phyloP scores from a whole-genome alignment of 2,113 vertebrate genomes.

The Ptilorrhoa leucosticta region DNA sequence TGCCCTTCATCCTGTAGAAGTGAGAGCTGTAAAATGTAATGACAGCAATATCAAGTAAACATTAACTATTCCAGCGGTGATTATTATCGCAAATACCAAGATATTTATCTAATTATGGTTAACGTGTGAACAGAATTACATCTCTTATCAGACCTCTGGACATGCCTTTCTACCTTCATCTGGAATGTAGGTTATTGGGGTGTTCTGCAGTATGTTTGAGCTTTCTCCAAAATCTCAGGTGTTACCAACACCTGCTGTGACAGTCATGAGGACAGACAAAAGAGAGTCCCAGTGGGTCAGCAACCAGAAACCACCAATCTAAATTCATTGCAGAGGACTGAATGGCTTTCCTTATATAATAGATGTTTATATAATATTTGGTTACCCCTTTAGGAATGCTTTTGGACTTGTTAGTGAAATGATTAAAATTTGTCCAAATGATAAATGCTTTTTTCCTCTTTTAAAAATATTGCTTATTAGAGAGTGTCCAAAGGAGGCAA shows the following conservation, averaged over 20 bases:
- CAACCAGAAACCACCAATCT: background rate
- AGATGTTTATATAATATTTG: background rate
- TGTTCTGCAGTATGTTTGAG: background rate
- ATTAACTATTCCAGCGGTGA: conserved; percentile 1
- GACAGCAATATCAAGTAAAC: conserved; percentile 14
- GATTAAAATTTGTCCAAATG: background rate
- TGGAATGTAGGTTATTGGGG: background rate
- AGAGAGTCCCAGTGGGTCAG: background rate
- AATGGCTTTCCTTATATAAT: background rate
- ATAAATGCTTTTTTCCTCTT: background rate
- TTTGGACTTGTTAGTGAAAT: background rate
- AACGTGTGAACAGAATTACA: background rate
- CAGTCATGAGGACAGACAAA: background rate
- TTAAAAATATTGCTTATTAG: background rate
- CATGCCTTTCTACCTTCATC: background rate
- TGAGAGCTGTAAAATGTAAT: conserved; percentile 31
- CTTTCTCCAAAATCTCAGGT: background rate
- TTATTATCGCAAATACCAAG: background rate
- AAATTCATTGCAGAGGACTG: background rate
- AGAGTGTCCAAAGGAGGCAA: background rate
- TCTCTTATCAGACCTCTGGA: background rate
- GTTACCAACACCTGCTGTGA: background rate
- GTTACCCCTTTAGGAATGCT: background rate
- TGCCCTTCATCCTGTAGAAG: background rate
- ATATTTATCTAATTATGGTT: conserved; percentile 18